Conservation (phyloP, 2,113 vertebrate genomes). For the Elanus axillaris region DNA sequence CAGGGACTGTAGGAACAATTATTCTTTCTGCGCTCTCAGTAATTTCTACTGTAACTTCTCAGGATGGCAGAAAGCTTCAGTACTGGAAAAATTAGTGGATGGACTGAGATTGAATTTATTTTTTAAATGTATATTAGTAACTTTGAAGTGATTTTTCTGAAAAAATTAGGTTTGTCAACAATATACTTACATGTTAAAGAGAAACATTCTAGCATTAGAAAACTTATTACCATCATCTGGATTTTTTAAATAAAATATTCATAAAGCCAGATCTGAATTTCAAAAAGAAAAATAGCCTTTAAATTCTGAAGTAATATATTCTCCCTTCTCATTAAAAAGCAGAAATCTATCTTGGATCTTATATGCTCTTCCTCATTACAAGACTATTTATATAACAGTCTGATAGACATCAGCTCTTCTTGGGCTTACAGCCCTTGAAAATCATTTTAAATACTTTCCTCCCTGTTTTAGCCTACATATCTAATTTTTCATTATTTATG, state of each 20-base stretch:
- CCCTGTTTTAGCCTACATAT: not conserved
- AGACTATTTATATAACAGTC: constrained; percentile 44
- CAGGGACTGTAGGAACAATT: not conserved
- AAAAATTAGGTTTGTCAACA: constrained; percentile 32
- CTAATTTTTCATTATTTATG: constrained; percentile 55
- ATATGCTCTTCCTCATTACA: constrained; percentile 36
- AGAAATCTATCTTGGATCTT: constrained; percentile 43
- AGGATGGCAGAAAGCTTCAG: not conserved
- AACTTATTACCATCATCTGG: not conserved
- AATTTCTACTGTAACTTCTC: constrained; percentile 2
- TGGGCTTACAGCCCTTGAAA: constrained; percentile 34
- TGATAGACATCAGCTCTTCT: constrained; percentile 18
- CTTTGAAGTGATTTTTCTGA: not conserved
- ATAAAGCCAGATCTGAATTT: constrained; percentile 49
- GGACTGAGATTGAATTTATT: not conserved
- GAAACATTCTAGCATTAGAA: not conserved
- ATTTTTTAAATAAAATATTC: constrained; percentile 44
- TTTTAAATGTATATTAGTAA: not conserved
- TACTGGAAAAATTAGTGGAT: not conserved
- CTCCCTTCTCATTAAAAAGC: constrained; percentile 45
- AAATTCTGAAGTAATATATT: constrained; percentile 49
- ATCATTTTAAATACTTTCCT: not conserved
- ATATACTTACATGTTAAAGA: not conserved
- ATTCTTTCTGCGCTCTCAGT: not conserved
- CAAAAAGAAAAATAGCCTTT: constrained; percentile 50